Percentiles rank a stretch among this genome's conserved stretches.
Conservation (phyloP, 2,888 invertebrate species). For the Ptychoptera contaminata region DNA sequence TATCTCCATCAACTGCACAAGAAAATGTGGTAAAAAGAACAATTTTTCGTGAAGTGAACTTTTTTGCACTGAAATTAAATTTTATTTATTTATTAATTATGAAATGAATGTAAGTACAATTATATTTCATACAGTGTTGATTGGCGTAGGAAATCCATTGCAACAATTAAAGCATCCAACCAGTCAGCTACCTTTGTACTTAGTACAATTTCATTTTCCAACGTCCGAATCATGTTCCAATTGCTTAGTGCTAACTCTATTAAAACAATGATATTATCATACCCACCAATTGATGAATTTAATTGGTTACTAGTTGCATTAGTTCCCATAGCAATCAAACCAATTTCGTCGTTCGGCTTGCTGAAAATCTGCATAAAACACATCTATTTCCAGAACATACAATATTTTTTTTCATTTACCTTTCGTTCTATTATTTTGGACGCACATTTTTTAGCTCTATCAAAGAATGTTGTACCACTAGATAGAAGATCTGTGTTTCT, state of each 20-base stretch:
- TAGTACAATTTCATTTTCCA: slow-evolving; percentile 24
- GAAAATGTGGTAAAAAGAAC: slow-evolving; percentile 50
- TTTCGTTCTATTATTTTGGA: too few relatives aligned
- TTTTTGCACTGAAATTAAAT: slow-evolving; percentile 20
- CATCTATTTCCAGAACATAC: too few relatives aligned
- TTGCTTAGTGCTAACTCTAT: slow-evolving; percentile 36
- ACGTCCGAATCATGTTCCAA: slow-evolving; percentile 39
- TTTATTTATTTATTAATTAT: not conserved
- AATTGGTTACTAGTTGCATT: slow-evolving; percentile 35
- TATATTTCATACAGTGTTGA: slow-evolving; percentile 18
- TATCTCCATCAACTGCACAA: slow-evolving; percentile 31
- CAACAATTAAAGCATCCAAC: slow-evolving; percentile 45
- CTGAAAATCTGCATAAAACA: slow-evolving; percentile 38
- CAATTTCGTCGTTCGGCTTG: slow-evolving; percentile 45
- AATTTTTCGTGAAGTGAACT: slow-evolving; percentile 35
- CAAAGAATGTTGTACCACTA: not conserved
- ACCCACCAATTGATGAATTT: slow-evolving; percentile 24
- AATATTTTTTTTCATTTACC: too few relatives aligned
- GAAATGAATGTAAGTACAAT: not conserved
- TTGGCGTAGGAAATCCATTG: slow-evolving; percentile 35
- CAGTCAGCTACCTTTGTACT: slow-evolving; percentile 42
- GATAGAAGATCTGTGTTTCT: not conserved
- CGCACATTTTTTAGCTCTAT: too few relatives aligned
- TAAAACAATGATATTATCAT: slow-evolving; percentile 39
- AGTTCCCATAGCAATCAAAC: slow-evolving; percentile 47